Evolutionary conservation across 1,140 invertebrate genomes (phyloP), one percentile per base, ranked within the genome.

Genomic region (Hypothenemus hampei): DNA sequence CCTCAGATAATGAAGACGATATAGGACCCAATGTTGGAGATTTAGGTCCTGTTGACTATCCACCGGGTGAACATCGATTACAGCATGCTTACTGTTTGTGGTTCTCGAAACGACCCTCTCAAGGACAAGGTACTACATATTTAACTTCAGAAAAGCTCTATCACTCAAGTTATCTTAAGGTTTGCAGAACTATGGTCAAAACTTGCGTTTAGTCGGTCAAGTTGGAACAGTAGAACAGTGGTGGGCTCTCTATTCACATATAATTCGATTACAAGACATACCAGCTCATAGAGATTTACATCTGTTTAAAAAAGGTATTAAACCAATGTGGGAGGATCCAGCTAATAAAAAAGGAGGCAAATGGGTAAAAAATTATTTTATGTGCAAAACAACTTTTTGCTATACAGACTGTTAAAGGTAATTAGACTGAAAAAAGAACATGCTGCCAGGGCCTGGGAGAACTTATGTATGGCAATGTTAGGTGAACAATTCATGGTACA

Each of bases 291-390:
- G 90, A 67, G 95, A 98, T 76, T 89, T 97, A 72, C 95, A 97
- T 76, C 79, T 99, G 20, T 99, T 99, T 71, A 98, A 98, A 80
- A 85, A 95, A 66, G 96, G 96, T 57, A 97, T 99, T 58, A 92
- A 94, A 75, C 96, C 96, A 21, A 96, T 98, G 90, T 98, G 94
- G 94, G 95, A 98, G 76, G 94, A 98, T 76, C 82, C 85, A 57
- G 89, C 91, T 20, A 98, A 98, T 77, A 86, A 87, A 67, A 86
- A 87, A 75, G 95, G 96, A 35, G 96, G 96, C 13, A 97, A 97
- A 78, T 98, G 94, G 94, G 91, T 97, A 62, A 22, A 31, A 31
- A 31, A 11, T 29, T 29, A 29, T 29, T 11, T 6, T 11, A 31
- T 11, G 13, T 31, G 26, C 3, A 31, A 31, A 31, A 29, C 2